Evolutionary conservation across 2,888 invertebrate genomes (phyloP).

Genomic region (Xylocampa areola): DNA sequence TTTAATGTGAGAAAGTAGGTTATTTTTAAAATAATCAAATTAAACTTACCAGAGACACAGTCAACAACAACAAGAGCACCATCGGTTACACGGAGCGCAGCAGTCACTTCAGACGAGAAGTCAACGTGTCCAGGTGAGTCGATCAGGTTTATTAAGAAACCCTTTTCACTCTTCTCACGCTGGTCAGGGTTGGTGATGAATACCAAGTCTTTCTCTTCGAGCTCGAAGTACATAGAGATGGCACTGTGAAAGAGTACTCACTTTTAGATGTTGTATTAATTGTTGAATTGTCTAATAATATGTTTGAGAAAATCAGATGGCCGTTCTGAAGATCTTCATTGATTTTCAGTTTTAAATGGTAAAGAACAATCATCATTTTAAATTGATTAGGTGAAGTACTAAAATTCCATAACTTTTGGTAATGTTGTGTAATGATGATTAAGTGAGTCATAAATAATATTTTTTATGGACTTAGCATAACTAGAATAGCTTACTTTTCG

Average conservation of each 20-base stretch:
- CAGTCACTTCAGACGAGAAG: slow-evolving; percentile 99
- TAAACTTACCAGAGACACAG: slow-evolving; percentile 98
- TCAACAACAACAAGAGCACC: slow-evolving; percentile 99
- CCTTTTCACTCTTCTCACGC: slow-evolving; percentile 96
- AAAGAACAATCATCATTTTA: slow-evolving; percentile 89
- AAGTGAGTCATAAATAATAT: background rate
- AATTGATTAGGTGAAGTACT: background rate
- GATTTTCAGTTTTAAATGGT: slow-evolving; percentile 80
- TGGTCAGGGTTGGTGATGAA: slow-evolving; percentile 98
- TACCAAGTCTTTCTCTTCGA: slow-evolving; percentile 97
- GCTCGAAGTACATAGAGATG: slow-evolving; percentile 99
- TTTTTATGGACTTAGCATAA: background rate
- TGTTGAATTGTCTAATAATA: slow-evolving; percentile 10
- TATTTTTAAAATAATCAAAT: background rate
- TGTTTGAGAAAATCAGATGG: slow-evolving; percentile 81
- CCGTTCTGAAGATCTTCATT: slow-evolving; percentile 89
- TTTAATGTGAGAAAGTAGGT: too few species aligned
- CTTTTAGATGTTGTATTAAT: slow-evolving; percentile 9
- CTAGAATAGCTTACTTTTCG: background rate
- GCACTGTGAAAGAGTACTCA: slow-evolving; percentile 91
- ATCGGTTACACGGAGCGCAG: slow-evolving; percentile 99
- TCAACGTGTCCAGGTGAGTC: slow-evolving; percentile 99
- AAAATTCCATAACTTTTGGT: slow-evolving; percentile 3
- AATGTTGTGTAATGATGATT: slow-evolving; percentile 16
- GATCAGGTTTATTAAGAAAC: slow-evolving; percentile 99